phyloP scores from a whole-genome alignment of 1,140 invertebrate species.

The Brachionus angularis region DNA sequence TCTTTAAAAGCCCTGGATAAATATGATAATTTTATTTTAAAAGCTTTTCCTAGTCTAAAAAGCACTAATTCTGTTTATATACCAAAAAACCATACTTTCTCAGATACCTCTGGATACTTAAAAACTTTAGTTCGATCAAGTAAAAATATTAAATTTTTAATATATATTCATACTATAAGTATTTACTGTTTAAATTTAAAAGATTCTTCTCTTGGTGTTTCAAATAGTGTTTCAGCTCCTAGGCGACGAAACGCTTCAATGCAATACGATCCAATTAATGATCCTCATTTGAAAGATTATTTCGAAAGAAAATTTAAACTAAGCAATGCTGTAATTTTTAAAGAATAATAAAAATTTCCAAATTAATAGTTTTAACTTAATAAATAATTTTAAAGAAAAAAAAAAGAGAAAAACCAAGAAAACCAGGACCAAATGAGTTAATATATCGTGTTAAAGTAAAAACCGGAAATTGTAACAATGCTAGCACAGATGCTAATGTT shows the following conservation, averaged over 20 bases:
- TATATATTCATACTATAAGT: background rate
- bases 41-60: too few relatives aligned
- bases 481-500: constrained; percentile 44
- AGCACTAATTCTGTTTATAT: too few relatives aligned
- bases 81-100: too few relatives aligned
- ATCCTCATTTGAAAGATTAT: constrained; percentile 55
- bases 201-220: background rate
- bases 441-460: constrained; percentile 33
- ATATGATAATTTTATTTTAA: too few relatives aligned
- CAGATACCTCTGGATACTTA: too few relatives aligned
- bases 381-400: background rate
- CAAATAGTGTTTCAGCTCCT: background rate
- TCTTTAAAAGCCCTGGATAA: too few relatives aligned
- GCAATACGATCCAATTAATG: constrained; percentile 53
- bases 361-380: constrained; percentile 45
- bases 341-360: background rate
- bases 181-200: background rate
- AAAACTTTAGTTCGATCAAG: too few relatives aligned
- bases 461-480: constrained; percentile 28
- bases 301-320: constrained; percentile 53
- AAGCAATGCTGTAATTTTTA: background rate
- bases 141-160: too few relatives aligned
- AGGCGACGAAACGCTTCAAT: constrained; percentile 5
- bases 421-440: background rate
- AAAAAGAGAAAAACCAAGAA: constrained; percentile 32